These are phyloP conservation scores for Cataglyphis altisquamis DNA, from an alignment of 2,888 invertebrate genomes.

Conservation along the genomic window DNA sequence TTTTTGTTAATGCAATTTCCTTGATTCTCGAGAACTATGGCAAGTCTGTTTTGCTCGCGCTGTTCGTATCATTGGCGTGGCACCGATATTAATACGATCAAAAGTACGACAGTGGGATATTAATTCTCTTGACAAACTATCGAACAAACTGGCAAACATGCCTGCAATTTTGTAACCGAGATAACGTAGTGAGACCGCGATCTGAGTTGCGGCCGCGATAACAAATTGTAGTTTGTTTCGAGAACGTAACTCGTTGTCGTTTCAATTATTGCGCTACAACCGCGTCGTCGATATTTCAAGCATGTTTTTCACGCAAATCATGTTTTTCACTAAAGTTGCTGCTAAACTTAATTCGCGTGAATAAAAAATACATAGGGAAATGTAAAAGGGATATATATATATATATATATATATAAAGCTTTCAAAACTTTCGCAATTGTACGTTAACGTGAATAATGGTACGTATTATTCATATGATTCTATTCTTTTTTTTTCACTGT, in stretches of 20 bases:
- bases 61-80: slow-evolving; percentile 14
- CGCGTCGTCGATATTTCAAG: slow-evolving; percentile 45
- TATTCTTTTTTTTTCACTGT: neutral
- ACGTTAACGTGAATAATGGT: neutral
- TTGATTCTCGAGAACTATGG: neutral
- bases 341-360: slow-evolving; percentile 30
- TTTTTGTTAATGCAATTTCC: slow-evolving; percentile 14
- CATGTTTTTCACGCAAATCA: slow-evolving; percentile 14
- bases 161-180: slow-evolving; percentile 40
- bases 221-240: slow-evolving; percentile 46
- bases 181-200: slow-evolving; percentile 51
- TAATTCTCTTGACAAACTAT: slow-evolving; percentile 44
- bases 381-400: neutral
- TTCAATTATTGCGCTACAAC: slow-evolving; percentile 47
- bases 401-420: neutral
- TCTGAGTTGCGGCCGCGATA: slow-evolving; percentile 41
- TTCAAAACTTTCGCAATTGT: slow-evolving; percentile 25
- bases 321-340: slow-evolving; percentile 36
- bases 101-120: slow-evolving; percentile 37
- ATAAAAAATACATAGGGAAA: neutral
- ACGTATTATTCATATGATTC: neutral
- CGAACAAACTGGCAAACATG: slow-evolving; percentile 43
- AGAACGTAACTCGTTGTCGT: slow-evolving; percentile 43
- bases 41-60: slow-evolving; percentile 22
- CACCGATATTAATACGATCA: slow-evolving; percentile 47